These are phyloP conservation scores for Mola mola DNA, from an alignment of 2,113 vertebrate species.

Conservation along the genomic window DNA sequence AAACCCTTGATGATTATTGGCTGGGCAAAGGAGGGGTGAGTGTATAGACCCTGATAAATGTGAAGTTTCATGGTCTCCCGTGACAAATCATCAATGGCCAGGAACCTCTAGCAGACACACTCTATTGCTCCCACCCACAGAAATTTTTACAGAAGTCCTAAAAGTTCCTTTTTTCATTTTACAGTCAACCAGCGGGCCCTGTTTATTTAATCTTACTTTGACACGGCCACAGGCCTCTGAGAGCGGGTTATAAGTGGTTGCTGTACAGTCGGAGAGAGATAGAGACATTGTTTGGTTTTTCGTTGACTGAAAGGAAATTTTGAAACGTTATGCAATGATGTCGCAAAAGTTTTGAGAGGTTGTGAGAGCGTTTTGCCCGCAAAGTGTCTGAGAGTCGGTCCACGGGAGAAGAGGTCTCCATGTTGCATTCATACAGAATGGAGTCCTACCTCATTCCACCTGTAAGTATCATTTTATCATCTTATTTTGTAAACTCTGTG, in stretches of 20 bases:
- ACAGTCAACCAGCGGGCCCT: constrained; percentile 42
- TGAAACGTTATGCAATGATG: constrained; percentile 85
- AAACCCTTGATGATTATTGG: constrained; percentile 70
- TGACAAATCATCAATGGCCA: constrained; percentile 78
- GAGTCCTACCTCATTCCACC: constrained; percentile 85
- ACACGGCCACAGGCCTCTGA: constrained; percentile 34
- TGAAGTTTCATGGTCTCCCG: constrained; percentile 69
- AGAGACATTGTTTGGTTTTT: constrained; percentile 62
- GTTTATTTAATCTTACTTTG: constrained; percentile 36
- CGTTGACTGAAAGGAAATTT: constrained; percentile 84
- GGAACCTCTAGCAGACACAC: constrained; percentile 74
- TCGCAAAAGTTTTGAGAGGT: constrained; percentile 84
- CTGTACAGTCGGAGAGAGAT: constrained; percentile 46
- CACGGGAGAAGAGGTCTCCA: constrained; percentile 77
- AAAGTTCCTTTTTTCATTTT: constrained; percentile 75
- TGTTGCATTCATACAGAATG: constrained; percentile 87
- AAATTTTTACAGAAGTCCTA: constrained; percentile 71
- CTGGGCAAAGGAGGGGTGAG: constrained; percentile 71
- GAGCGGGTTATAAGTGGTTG: constrained; percentile 21
- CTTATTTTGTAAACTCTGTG: background rate
- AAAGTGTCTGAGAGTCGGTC: constrained; percentile 65
- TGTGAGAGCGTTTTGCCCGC: constrained; percentile 73
- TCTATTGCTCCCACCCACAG: constrained; percentile 72
- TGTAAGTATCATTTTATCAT: constrained; percentile 77
- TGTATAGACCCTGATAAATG: constrained; percentile 73